phyloP scores from a whole-genome alignment of 2,797 vertebrate genomes.

The Epinephelus awoara region DNA sequence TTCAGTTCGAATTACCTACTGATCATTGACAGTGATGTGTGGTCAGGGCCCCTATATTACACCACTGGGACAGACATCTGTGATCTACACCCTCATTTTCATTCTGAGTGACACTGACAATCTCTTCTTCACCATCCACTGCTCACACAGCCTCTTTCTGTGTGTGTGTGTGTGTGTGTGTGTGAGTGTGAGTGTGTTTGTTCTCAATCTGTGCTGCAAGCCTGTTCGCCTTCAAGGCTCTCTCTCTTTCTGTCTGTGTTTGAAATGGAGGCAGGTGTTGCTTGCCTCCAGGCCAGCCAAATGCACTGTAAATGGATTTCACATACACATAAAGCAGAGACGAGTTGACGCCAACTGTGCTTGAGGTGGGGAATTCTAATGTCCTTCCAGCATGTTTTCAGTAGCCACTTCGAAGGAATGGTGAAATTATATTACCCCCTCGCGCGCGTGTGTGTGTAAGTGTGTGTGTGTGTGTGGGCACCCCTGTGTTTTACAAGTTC shows the following conservation, averaged over 20 bases:
- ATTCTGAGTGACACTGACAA: conserved; percentile 67
- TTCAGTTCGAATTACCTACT: conserved; percentile 58
- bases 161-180: background rate
- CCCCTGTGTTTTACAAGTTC: conserved; percentile 41
- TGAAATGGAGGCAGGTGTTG: conserved; percentile 67
- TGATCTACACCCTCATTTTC: conserved; percentile 76
- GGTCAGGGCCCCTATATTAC: conserved; percentile 65
- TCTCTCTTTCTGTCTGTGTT: conserved; percentile 23
- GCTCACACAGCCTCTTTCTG: conserved; percentile 14
- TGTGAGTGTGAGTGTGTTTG: conserved; percentile 20
- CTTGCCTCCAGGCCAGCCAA: conserved; percentile 52
- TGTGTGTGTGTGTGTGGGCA: background rate
- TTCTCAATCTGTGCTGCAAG: conserved; percentile 61
- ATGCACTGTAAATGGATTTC: conserved; percentile 72
- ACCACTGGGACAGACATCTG: conserved; percentile 55
- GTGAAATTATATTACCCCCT: conserved; percentile 30
- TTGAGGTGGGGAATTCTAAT: conserved; percentile 54
- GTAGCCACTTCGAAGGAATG: conserved; percentile 37
- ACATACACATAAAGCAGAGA: conserved; percentile 46
- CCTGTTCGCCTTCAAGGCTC: conserved; percentile 51
- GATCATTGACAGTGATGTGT: conserved; percentile 73
- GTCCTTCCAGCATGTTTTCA: conserved; percentile 52
- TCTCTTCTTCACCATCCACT: conserved; percentile 45
- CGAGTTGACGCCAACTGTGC: conserved; percentile 44
- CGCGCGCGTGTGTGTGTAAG: conserved; percentile 4